Conservation (phyloP, 2,113 vertebrate species). For the Oncorhynchus nerka region DNA sequence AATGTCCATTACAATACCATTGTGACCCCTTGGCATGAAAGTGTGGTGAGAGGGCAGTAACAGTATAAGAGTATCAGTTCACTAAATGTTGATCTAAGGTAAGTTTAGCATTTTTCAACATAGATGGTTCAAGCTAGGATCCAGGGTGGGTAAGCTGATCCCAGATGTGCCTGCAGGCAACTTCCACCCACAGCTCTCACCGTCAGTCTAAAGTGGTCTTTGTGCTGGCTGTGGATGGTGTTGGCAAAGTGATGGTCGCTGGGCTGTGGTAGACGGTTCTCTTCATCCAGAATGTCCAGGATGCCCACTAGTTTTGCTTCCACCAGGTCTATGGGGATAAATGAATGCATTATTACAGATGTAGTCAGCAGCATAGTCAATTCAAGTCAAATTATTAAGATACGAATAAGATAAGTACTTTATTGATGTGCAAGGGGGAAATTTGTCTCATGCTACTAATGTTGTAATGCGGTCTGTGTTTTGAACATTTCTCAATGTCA, state of each 20-base stretch:
- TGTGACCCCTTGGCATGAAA: too few species aligned
- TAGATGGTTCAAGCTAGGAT: too few species aligned
- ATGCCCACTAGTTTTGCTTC: conserved; percentile 92
- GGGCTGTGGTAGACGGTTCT: conserved; percentile 94
- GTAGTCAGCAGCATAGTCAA: conserved; percentile 26
- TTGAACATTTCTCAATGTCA: too few species aligned
- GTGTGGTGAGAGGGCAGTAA: too few species aligned
- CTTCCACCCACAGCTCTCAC: conserved; percentile 55
- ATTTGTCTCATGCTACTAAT: too few species aligned
- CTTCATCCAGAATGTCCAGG: conserved; percentile 96
- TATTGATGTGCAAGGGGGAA: too few species aligned
- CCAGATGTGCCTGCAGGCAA: too few species aligned
- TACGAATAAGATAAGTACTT: neutral
- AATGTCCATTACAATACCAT: neutral
- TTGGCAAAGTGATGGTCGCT: conserved; percentile 95
- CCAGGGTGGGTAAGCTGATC: too few species aligned
- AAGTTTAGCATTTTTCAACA: too few species aligned
- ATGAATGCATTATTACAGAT: neutral
- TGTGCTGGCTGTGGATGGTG: conserved; percentile 91
- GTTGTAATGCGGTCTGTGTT: too few species aligned
- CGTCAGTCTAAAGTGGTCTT: conserved; percentile 94
- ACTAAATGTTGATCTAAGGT: too few species aligned
- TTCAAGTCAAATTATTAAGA: conserved; percentile 5
- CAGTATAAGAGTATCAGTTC: too few species aligned
- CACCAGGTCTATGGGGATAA: conserved; percentile 82